phyloP scores from a whole-genome alignment of 2,797 vertebrate species.

The Lutjanus campechanus region DNA sequence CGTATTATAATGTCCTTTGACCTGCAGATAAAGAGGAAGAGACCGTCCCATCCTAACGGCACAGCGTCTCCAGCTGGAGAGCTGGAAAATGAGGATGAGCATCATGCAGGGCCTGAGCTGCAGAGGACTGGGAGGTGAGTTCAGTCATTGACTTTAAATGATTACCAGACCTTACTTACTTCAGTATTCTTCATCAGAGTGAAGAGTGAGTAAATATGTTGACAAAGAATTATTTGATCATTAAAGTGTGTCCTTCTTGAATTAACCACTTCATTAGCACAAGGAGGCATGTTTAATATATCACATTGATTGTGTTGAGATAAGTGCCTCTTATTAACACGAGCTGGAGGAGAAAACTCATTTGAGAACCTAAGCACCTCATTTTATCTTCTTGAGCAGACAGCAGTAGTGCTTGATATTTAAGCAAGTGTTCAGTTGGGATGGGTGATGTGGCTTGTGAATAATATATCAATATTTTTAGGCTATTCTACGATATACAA shows the following conservation, averaged over 20 bases:
- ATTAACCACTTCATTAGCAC: constrained; percentile 17
- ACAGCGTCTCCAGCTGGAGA: constrained; percentile 86
- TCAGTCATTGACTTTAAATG: not conserved
- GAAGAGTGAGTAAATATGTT: not conserved
- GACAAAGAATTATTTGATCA: constrained; percentile 12
- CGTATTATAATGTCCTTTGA: constrained; percentile 24
- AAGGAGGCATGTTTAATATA: constrained; percentile 14
- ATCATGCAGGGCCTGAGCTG: constrained; percentile 91
- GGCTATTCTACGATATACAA: too few relatives aligned
- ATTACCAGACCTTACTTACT: not conserved
- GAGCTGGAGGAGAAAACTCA: constrained; percentile 7
- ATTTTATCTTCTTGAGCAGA: not conserved
- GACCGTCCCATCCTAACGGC: constrained; percentile 91
- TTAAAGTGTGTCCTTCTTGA: constrained; percentile 7
- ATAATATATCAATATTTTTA: too few relatives aligned
- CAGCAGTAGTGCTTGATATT: not conserved
- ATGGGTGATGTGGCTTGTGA: too few relatives aligned
- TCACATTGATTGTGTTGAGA: constrained; percentile 11
- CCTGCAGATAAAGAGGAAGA: constrained; percentile 92
- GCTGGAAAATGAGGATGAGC: constrained; percentile 87
- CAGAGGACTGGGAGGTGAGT: constrained; percentile 94
- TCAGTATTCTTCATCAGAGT: not conserved
- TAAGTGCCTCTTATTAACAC: constrained; percentile 10
- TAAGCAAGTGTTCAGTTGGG: not conserved
- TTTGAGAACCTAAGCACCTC: not conserved